Percentiles rank a stretch among this genome's conserved stretches.
phyloP scores from a whole-genome alignment of 2,888 invertebrate species.

The Lepidonotus clava region DNA sequence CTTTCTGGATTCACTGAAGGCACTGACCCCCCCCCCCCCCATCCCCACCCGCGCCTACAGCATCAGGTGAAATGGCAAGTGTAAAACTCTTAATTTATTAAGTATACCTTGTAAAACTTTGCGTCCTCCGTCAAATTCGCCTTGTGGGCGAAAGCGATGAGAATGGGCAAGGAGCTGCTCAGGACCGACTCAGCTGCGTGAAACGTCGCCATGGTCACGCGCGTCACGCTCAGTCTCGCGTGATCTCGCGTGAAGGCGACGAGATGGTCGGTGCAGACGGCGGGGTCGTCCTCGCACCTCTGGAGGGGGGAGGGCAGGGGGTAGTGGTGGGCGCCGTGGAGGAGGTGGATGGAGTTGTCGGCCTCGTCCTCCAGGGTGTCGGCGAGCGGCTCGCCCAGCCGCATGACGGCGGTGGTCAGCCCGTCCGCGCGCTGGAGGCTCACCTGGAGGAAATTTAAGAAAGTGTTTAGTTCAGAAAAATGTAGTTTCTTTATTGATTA shows the following conservation, averaged over 20 bases:
- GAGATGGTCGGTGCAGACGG: constrained; percentile 69
- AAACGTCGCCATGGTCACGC: constrained; percentile 67
- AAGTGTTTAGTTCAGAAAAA: too few relatives aligned
- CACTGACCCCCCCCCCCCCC: too few relatives aligned
- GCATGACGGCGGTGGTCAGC: constrained; percentile 63
- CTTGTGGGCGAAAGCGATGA: constrained; percentile 69
- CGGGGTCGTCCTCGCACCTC: constrained; percentile 72
- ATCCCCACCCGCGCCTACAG: too few relatives aligned
- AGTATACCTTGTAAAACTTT: constrained; percentile 55
- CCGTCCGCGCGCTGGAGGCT: constrained; percentile 68
- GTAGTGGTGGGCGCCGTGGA: constrained; percentile 71
- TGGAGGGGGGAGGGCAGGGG: constrained; percentile 56
- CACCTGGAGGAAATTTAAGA: constrained; percentile 63
- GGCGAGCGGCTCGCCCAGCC: constrained; percentile 66
- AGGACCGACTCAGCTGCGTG: constrained; percentile 64
- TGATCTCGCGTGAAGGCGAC: constrained; percentile 71
- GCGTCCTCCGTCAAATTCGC: constrained; percentile 68
- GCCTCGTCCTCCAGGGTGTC: constrained; percentile 67
- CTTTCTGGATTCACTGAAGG: too few relatives aligned
- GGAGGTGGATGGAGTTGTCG: constrained; percentile 66
- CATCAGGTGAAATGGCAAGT: too few relatives aligned
- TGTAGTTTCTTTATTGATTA: too few relatives aligned
- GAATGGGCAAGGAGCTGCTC: constrained; percentile 64
- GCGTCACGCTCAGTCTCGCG: constrained; percentile 70
- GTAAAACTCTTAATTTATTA: not conserved